These are phyloP conservation scores for Aselliscus stoliczkanus DNA, from an alignment of 2,797 vertebrate species.

Conservation along the genomic window DNA sequence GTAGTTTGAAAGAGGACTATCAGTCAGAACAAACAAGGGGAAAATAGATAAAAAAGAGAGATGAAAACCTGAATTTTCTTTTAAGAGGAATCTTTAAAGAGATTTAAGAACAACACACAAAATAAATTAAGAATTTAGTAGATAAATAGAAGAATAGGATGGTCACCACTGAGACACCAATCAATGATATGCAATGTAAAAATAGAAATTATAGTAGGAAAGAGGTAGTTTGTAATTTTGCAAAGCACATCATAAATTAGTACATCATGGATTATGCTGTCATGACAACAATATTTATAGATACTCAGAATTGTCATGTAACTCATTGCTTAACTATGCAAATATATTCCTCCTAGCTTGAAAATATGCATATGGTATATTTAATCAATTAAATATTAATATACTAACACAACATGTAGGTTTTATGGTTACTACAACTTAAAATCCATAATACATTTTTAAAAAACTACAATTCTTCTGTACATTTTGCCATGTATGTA, in stretches of 20 bases:
- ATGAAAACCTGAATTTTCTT: neutral
- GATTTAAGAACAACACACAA: neutral
- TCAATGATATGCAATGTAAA: constrained; percentile 2
- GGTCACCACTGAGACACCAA: neutral
- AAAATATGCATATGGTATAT: neutral
- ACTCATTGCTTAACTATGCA: neutral
- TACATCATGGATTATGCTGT: neutral
- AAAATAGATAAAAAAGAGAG: neutral
- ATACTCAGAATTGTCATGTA: neutral
- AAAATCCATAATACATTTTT: constrained; percentile 20
- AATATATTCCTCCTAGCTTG: neutral
- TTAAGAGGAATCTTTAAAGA: neutral
- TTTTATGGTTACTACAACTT: constrained; percentile 22
- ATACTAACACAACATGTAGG: neutral
- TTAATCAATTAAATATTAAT: constrained; percentile 2
- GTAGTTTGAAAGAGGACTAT: neutral
- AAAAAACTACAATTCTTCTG: neutral
- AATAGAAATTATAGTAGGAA: neutral
- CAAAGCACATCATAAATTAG: neutral
- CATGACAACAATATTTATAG: neutral
- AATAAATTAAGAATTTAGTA: neutral
- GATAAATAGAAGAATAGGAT: neutral
- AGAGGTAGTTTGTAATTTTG: neutral
- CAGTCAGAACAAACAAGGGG: neutral
- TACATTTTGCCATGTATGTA: neutral